Evolutionary conservation across 2,113 vertebrate species (phyloP), one percentile per base, ranked within the genome.

Genomic region (Laterallus jamaicensis): DNA sequence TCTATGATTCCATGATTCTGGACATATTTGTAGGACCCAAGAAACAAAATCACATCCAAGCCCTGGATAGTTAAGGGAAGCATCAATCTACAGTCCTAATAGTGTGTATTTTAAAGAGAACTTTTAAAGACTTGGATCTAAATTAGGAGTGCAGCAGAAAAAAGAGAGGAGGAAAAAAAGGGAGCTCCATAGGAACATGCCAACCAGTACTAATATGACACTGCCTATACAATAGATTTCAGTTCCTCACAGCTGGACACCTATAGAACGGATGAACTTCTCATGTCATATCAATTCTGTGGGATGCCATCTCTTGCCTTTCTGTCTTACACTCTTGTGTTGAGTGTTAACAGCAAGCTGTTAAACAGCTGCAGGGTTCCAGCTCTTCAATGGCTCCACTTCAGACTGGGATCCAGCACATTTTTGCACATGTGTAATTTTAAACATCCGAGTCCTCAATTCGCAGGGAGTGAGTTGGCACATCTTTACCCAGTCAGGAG

Each of bases 281-380:
- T 58, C 50, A 8, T 9, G 64, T 13, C 12, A 0, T n/a, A n/a
- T 37, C 59, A 63, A 13, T 86, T 74, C 82, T 9, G 0, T 0
- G 70, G 69, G 82, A 93, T 56, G 49, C 64, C 81, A 68, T 77
- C 76, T 82, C 54, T 47, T 55, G n/a, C 12, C 31, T 71, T 77
- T n/a, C 66, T 67, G 68, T 44, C 82, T 82, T 15, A 82, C 84
- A 31, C 14, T 21, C 85, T 49, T 25, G 60, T 80, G 79, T 50
- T 5, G 3, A 80, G 75, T 35, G 79, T 35, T 93, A 76, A 66
- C 71, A 86, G 70, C 1, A 7, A 94, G 94, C 67, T 88, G 79
- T 52, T 91, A 47, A 95, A 90, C 56, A 90, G 58, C 88, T 82
- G 63, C 87, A 83, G 85, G 70, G 64, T 49, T 95, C 86, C 92